Evolutionary conservation across 2,113 vertebrate genomes (phyloP).

Genomic region (Pangasianodon gigas): DNA sequence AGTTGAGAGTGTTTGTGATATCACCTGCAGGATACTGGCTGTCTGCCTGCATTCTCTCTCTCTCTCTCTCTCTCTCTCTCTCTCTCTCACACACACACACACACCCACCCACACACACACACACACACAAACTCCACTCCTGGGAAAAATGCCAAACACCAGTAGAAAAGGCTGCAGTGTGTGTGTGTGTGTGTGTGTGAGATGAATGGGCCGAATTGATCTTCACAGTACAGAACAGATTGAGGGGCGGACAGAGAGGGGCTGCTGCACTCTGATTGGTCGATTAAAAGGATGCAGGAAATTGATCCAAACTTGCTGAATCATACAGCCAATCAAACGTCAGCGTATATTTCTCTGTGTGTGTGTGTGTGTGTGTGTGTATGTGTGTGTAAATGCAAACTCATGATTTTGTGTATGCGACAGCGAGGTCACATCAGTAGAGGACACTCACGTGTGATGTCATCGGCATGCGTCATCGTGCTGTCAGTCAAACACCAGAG

Average conservation of each 20-base stretch:
- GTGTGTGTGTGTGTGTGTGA: conserved; percentile 36
- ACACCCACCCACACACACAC: conserved; percentile 14
- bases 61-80: neutral
- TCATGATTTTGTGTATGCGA: neutral
- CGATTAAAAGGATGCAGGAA: neutral
- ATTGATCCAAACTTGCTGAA: conserved; percentile 18
- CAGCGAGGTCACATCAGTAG: conserved; percentile 19
- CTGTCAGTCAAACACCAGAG: conserved; percentile 33
- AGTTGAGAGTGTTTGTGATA: neutral
- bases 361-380: conserved; percentile 13
- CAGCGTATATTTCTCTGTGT: neutral
- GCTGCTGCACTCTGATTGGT: conserved; percentile 20
- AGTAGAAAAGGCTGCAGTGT: conserved; percentile 22
- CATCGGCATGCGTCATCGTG: neutral
- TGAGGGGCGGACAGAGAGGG: neutral
- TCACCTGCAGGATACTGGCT: conserved; percentile 28
- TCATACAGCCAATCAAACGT: conserved; percentile 7
- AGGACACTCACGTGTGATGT: conserved; percentile 29
- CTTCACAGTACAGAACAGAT: neutral
- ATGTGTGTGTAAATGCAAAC: conserved; percentile 31
- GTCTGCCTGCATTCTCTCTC: neutral
- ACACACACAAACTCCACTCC: neutral
- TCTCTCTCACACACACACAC: neutral
- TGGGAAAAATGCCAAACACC: conserved; percentile 42
- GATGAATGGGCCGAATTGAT: conserved; percentile 38